Base-by-base conservation (phyloP, 2,888 invertebrate species). In the Leucoma salicis region DNA sequence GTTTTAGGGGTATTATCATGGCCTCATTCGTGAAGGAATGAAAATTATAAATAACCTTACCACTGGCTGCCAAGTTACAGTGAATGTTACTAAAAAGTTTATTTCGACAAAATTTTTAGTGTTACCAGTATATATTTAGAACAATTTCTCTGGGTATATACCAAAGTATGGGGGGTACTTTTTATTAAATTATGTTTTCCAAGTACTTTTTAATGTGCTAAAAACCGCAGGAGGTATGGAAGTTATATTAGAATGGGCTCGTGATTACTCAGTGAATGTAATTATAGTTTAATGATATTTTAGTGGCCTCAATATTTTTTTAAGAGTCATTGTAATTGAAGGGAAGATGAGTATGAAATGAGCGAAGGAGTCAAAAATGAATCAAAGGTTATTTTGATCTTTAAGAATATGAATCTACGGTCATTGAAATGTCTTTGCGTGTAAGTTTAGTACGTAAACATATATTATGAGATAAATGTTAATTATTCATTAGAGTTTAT, bases 261-360 rank as follows among this genome's bases (percentile, higher is more conserved):
- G 77, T 78, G 74, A 76, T 75, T 70, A 63, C 56, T 72, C 70
- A 75, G 76, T 83, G 78, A 82, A 80, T 68, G 65, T 74, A 69
- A 66, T 65, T 64, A 59, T 72, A 74, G 35, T n/a, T n/a, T n/a
- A n/a, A n/a, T 27, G 34, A 32, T 10, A 33, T 46, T 49, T 51
- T 48, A 35, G 40, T 46, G 42, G 35, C 35, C 40, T 14, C 14
- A 29, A 14, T 8, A 14, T 29, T 13, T n/a, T n/a, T n/a, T n/a
- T n/a, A n/a, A n/a, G n/a, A n/a, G n/a, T n/a, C n/a, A n/a, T n/a
- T n/a, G n/a, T n/a, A n/a, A n/a, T n/a, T n/a, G n/a, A n/a, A n/a
- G n/a, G n/a, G n/a, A n/a, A n/a, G n/a, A n/a, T n/a, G n/a, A n/a
- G n/a, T n/a, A n/a, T n/a, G n/a, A n/a, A n/a, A n/a, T n/a, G 16